phyloP scores from a whole-genome alignment of 2,797 vertebrate genomes.

The Spea hammondii region DNA sequence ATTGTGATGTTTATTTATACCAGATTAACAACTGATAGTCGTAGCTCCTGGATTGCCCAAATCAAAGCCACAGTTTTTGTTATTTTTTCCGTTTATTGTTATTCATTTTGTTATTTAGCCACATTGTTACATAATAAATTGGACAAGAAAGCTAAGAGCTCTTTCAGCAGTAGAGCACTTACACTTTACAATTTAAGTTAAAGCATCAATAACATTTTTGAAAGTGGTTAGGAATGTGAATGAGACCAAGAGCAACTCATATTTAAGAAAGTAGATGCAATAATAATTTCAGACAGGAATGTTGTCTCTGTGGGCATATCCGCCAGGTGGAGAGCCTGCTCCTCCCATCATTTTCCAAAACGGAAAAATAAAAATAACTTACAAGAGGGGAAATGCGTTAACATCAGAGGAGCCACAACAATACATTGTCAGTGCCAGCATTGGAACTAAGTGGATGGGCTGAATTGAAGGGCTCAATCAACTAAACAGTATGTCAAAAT shows the following conservation, averaged over 20 bases:
- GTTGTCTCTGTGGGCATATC: slow-evolving; percentile 20
- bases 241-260: slow-evolving; percentile 1
- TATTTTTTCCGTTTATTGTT: no score
- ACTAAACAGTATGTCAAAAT: background rate
- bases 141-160: no score
- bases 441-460: background rate
- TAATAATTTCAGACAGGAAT: slow-evolving; percentile 35
- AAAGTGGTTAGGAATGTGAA: background rate
- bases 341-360: slow-evolving; percentile 31
- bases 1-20: no score
- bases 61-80: no score
- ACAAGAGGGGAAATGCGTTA: slow-evolving; percentile 6
- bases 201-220: no score
- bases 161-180: no score
- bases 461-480: background rate
- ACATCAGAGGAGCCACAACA: background rate
- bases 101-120: no score
- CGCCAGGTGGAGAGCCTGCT: slow-evolving; percentile 20
- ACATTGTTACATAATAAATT: no score
- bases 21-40: no score
- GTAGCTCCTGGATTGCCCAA: no score
- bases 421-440: background rate
- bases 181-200: no score
- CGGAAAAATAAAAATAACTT: slow-evolving; percentile 27
- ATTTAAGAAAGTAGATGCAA: background rate